phyloP scores from a whole-genome alignment of 64 coral and sea anemone genomes.

The Porites lutea region DNA sequence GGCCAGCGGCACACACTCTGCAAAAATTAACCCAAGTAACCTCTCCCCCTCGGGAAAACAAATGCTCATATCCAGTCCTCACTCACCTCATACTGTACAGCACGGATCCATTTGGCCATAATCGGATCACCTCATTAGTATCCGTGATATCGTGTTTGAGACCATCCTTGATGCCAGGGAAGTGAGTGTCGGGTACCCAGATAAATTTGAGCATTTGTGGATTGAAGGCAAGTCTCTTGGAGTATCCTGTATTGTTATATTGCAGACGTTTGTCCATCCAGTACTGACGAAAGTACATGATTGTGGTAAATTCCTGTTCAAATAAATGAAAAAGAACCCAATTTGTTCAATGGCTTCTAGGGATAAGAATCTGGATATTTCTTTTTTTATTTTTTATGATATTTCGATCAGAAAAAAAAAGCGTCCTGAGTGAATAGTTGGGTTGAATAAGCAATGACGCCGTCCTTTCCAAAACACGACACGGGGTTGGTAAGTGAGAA shows the following conservation, averaged over 20 bases:
- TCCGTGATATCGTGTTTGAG: constrained; percentile 77
- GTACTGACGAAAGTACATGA: constrained; percentile 97
- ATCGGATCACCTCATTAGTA: constrained; percentile 80
- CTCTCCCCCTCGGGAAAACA: too few relatives aligned
- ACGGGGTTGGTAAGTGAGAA: too few relatives aligned
- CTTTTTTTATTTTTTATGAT: too few relatives aligned
- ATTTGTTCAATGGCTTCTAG: too few relatives aligned
- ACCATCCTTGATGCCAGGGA: constrained; percentile 89
- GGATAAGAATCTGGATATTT: too few relatives aligned
- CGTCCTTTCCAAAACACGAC: too few relatives aligned
- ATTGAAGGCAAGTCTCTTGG: constrained; percentile 84
- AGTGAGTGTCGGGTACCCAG: constrained; percentile 96
- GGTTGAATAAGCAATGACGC: too few relatives aligned
- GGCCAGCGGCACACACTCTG: too few relatives aligned
- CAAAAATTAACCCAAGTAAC: too few relatives aligned
- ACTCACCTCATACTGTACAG: constrained; percentile 92
- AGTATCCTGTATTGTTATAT: constrained; percentile 64
- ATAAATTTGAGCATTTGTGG: constrained; percentile 87
- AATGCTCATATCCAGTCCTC: not conserved
- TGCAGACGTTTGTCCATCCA: constrained; percentile 83
- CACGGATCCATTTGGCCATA: constrained; percentile 80
- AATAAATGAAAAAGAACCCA: not conserved
- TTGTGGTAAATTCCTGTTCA: constrained; percentile 88
- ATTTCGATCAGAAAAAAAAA: too few relatives aligned
- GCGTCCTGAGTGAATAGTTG: too few relatives aligned